Base-by-base conservation (phyloP, 1,140 invertebrate genomes). In the Plodia interpunctella region DNA sequence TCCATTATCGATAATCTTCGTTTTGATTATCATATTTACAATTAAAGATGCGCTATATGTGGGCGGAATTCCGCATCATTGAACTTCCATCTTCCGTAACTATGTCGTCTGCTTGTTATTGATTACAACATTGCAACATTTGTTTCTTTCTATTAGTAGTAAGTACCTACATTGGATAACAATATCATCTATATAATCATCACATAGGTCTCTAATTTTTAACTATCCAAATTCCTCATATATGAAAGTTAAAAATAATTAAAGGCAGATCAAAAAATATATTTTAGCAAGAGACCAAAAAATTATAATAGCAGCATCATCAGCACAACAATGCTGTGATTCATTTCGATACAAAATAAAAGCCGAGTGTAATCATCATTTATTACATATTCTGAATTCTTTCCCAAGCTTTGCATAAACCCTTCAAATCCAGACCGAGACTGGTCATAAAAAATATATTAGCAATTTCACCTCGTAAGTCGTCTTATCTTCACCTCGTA, bases 371-470 rank as follows among this genome's bases (percentile, higher is more conserved):
- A 5, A 44, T 44, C 10, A 44, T 15, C 38, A 44, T 44, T 44
- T 44, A 44, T 44, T 44, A 44, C 38, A n/a, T 44, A 44, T 44
- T 44, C 38, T 17, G n/a, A 5, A 6, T 44, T 10, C 38, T 44
- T 44, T 44, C 38, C 38, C 38, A 44, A 44, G 38, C 38, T 44
- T 44, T 15, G 38, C 38, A 15, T 44, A 44, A 44, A 44, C 5
- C 38, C 38, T 44, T 15, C 38, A 44, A n/a, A n/a, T 3, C 5
- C 38, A n/a, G 38, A 15, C 13, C 38, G n/a, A 44, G 38, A 25
- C 13, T 13, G n/a, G 70, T 74, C 76, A 74, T 76, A 81, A 82
- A 32, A 80, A 28, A 78, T 82, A 79, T 80, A 84, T 66, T 72
- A 69, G 70, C 70, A 63, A 74, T 80, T 77, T 78, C 64, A 55